Evolutionary conservation across 37 sponge, comb jelly and placozoan genomes (phyloP).

Genomic region (Cliona cf. orientalis): DNA sequence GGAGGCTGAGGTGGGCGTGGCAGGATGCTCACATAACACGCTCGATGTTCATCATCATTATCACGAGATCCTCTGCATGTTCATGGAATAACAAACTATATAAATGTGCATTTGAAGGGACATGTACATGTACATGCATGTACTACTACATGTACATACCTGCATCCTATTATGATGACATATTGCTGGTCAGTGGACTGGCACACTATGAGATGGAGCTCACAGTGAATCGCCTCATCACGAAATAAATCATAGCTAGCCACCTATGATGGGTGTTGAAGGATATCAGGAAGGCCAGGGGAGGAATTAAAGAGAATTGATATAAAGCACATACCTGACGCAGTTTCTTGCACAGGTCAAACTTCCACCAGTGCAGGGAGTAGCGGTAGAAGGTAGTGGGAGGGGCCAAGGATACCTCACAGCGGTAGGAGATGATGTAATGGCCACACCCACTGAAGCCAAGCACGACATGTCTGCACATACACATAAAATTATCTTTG

Average conservation of each 20-base stretch:
- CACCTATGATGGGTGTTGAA: not conserved
- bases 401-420: not conserved
- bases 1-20: not conserved
- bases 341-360: constrained; percentile 12
- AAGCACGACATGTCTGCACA: constrained; percentile 40
- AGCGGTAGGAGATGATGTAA: constrained; percentile 14
- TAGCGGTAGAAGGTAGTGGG: not conserved
- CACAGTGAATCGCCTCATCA: not conserved
- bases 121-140: no score
- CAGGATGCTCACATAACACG: constrained; percentile 35
- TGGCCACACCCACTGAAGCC: constrained; percentile 39
- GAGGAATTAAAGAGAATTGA: no score
- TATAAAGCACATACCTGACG: constrained; percentile 1
- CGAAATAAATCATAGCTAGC: not conserved
- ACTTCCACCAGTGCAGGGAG: constrained; percentile 41
- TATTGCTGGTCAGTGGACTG: constrained; percentile 5
- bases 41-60: not conserved
- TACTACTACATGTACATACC: no score
- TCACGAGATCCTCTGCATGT: not conserved
- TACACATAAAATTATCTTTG: no score
- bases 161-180: constrained; percentile 9
- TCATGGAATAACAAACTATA: not conserved
- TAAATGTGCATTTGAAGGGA: no score
- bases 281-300: not conserved
- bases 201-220: constrained; percentile 18